Conservation (phyloP, 2,888 invertebrate species). For the Cyclophora albipunctata region DNA sequence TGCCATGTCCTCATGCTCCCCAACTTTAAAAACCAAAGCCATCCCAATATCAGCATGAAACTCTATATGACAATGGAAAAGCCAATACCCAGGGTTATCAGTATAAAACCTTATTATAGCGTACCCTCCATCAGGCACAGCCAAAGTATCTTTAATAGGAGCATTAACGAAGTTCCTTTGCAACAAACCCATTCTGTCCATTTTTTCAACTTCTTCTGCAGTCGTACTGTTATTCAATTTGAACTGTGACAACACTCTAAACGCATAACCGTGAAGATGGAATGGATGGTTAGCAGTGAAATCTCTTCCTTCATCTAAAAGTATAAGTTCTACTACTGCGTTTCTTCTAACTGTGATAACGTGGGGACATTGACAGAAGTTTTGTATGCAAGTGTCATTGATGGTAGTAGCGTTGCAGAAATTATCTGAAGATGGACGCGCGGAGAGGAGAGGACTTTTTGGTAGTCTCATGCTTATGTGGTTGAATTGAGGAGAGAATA, state of each 20-base stretch:
- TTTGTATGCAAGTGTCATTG: slow-evolving; percentile 76
- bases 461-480: slow-evolving; percentile 88
- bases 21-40: slow-evolving; percentile 90
- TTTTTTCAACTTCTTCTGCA: slow-evolving; percentile 77
- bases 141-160: slow-evolving; percentile 91
- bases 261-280: slow-evolving; percentile 89
- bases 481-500: slow-evolving; percentile 91
- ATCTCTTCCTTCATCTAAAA: slow-evolving; percentile 88
- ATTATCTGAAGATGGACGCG: slow-evolving; percentile 75
- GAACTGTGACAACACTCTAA: slow-evolving; percentile 87
- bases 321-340: slow-evolving; percentile 87
- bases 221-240: slow-evolving; percentile 80
- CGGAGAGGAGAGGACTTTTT: slow-evolving; percentile 81
- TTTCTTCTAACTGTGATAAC: slow-evolving; percentile 81
- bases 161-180: slow-evolving; percentile 82
- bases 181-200: slow-evolving; percentile 81
- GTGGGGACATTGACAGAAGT: slow-evolving; percentile 90
- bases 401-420: slow-evolving; percentile 87
- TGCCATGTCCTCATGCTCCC: slow-evolving; percentile 83
- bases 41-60: slow-evolving; percentile 94
- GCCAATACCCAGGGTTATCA: slow-evolving; percentile 91
- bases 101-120: slow-evolving; percentile 89
- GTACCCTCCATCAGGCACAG: slow-evolving; percentile 93
- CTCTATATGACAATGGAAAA: slow-evolving; percentile 94
- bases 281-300: slow-evolving; percentile 92